Evolutionary conservation across 2,888 invertebrate genomes (phyloP), one percentile per base, ranked within the genome.

Genomic region (Cloeon dipterum): DNA sequence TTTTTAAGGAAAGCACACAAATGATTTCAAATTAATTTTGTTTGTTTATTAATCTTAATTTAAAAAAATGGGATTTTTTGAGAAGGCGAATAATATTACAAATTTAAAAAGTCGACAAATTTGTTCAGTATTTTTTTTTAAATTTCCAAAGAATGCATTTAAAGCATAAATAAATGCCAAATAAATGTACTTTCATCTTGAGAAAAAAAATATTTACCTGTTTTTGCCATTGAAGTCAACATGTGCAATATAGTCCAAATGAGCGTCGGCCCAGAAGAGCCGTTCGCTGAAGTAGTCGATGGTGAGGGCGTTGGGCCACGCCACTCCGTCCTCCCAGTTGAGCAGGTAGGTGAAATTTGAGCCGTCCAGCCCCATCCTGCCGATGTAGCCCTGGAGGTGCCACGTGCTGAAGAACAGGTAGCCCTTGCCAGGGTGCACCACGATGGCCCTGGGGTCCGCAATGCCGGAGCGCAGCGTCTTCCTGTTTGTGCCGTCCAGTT

Each of bases 261-360:
- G 94, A 45, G 96, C 96, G 55, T 98, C 98, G 0, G 94, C 96
- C 81, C 86, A 98, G 60, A 86, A 96, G 32, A 98, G 70, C 47
- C 82, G 69, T 47, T 94, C 86, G 0, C 93, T 86, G 53, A 93
- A 86, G 55, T 88, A 94, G 52, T 98, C 96, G 40, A 98, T 76
- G 0, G 96, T 86, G 13, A 98, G 56, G 2, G 94, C 96, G 55
- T 98, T 98, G 0, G 96, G 96, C 98, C 98, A 98, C 1, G 93
- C 93, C 35, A 96, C 78, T 49, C 89, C 89, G 45, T 91, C 73
- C 49, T 88, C 83, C 74, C 86, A 85, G 17, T 78, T 83, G 13
- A 94, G 61, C 44, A 96, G 83, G 37, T 78, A 66, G 0, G 79
- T 78, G 49, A 83, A 79, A 50, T 86, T 83, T 5, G 78, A 74